These are phyloP conservation scores for Tyto alba DNA, from an alignment of 2,113 vertebrate species.

Conservation along the genomic window DNA sequence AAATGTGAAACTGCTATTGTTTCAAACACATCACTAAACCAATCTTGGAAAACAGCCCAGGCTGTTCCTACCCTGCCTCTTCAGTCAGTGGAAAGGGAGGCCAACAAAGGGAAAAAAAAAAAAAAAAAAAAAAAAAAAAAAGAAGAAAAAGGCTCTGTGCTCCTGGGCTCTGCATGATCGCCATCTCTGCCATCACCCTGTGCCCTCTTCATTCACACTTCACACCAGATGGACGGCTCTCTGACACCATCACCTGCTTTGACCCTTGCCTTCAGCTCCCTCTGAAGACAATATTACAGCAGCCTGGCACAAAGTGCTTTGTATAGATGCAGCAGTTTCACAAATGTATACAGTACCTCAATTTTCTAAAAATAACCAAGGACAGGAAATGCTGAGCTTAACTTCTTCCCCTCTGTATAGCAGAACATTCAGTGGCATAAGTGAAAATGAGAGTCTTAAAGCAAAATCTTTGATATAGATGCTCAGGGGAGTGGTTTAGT, in stretches of 20 bases:
- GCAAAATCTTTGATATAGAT: background rate
- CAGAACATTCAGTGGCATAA: background rate
- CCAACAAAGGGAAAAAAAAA: background rate
- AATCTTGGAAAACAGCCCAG: background rate
- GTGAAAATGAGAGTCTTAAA: slow-evolving; percentile 37
- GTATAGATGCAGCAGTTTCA: background rate
- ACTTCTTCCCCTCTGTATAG: background rate
- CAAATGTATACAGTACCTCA: background rate
- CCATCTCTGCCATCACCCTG: background rate
- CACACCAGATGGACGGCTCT: background rate
- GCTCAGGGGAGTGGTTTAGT: background rate
- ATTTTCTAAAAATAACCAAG: slow-evolving; percentile 18
- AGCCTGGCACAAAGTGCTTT: background rate
- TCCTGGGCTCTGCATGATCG: background rate
- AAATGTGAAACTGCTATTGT: background rate
- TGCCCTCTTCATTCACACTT: background rate
- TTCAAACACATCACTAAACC: background rate
- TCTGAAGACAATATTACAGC: background rate
- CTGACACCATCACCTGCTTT: background rate
- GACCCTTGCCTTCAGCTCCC: background rate
- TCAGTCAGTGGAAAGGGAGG: background rate
- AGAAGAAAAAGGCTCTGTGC: background rate
- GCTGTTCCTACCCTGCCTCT: background rate
- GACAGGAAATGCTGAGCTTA: background rate
- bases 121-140: background rate